These are phyloP conservation scores for Lamellibrachia columna DNA, from an alignment of 2,888 invertebrate species.

Conservation along the genomic window DNA sequence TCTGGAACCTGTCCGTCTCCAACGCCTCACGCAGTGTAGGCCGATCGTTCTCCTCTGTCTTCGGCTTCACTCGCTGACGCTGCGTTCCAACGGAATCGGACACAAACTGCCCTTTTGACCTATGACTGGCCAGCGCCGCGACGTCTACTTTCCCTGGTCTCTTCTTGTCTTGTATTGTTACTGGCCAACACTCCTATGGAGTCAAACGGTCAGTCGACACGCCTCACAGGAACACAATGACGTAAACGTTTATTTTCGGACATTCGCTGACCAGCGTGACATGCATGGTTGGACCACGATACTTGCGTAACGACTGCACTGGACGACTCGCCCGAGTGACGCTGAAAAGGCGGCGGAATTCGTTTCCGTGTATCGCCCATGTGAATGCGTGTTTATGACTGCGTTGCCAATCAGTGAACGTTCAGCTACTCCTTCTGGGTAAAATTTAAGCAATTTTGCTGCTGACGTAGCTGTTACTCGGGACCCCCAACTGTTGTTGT, in stretches of 20 bases:
- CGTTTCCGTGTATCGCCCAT: not conserved
- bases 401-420: no score
- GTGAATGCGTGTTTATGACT: not conserved
- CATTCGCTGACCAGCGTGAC: not conserved
- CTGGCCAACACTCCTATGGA: no score
- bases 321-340: not conserved
- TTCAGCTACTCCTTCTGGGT: no score
- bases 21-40: not conserved
- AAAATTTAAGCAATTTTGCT: no score
- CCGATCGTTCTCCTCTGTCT: not conserved
- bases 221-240: not conserved
- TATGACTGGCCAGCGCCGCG: not conserved
- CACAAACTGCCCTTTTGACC: not conserved
- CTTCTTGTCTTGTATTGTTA: no score
- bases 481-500: no score
- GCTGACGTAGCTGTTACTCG: no score
- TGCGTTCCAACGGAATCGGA: not conserved
- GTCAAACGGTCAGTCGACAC: not conserved
- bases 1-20: not conserved
- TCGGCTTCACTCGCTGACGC: not conserved
- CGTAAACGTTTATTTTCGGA: not conserved
- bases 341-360: not conserved
- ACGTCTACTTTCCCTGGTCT: not conserved
- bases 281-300: not conserved
- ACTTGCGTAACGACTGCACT: not conserved